Conservation (phyloP, 2,888 invertebrate species). For the Tribolium freemani region DNA sequence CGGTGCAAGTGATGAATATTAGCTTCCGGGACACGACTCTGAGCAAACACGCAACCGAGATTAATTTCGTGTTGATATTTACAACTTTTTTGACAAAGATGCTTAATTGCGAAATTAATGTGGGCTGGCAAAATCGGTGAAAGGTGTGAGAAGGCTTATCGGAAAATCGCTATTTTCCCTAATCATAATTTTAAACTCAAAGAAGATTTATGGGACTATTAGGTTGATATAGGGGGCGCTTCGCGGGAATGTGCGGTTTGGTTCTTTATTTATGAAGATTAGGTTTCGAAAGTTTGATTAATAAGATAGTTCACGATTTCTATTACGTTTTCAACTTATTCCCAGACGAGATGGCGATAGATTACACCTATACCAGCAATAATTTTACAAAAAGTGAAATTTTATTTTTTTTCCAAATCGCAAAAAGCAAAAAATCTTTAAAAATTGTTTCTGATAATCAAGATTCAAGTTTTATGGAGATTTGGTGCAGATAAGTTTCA, state of each 20-base stretch:
- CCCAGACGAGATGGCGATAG: too few species aligned
- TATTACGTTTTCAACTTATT: not conserved
- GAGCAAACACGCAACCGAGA: not conserved
- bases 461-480: too few species aligned
- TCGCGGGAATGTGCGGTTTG: not conserved
- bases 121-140: conserved; percentile 6
- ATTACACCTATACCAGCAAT: too few species aligned
- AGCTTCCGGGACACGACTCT: conserved; percentile 35
- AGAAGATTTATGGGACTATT: conserved; percentile 8
- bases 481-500: too few species aligned
- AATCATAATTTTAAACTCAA: conserved; percentile 5
- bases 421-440: too few species aligned
- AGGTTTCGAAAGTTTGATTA: conserved; percentile 17
- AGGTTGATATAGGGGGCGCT: conserved; percentile 3
- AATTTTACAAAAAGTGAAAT: too few species aligned
- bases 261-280: conserved; percentile 9
- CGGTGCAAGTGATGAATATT: conserved; percentile 15
- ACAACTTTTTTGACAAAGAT: conserved; percentile 4
- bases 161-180: conserved; percentile 9
- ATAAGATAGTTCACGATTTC: conserved; percentile 6
- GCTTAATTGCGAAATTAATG: conserved; percentile 12
- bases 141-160: conserved; percentile 24
- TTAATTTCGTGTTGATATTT: conserved; percentile 31
- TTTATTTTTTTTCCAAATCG: too few species aligned
- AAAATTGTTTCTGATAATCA: too few species aligned